Evolutionary conservation across 2,888 invertebrate species (phyloP).

Genomic region (Diplazon laetatorius): DNA sequence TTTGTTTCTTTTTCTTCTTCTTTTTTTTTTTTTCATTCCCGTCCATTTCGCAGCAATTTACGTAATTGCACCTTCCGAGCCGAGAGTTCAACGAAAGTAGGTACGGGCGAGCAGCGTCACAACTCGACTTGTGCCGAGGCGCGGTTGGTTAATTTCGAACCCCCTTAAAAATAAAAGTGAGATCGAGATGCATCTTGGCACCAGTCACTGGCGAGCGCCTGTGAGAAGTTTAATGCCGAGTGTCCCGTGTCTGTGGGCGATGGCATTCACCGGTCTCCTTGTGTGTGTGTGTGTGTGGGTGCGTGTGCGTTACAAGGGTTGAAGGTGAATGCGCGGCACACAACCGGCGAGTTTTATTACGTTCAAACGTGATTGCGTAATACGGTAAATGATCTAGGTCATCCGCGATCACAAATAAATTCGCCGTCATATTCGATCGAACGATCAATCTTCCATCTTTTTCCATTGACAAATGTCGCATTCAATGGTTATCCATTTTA

Average conservation of each 20-base stretch:
- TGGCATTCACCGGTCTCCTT: background rate
- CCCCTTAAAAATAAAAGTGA: constrained; percentile 49
- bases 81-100: constrained; percentile 32
- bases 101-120: constrained; percentile 18
- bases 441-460: background rate
- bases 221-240: constrained; percentile 25
- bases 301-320: constrained; percentile 7
- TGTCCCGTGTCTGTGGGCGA: constrained; percentile 5
- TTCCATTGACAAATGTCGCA: background rate
- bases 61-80: constrained; percentile 42
- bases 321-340: constrained; percentile 4
- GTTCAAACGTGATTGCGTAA: constrained; percentile 2
- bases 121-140: constrained; percentile 14
- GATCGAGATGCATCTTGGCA: constrained; percentile 23
- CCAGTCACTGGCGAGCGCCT: constrained; percentile 12
- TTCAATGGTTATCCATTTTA: background rate
- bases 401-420: background rate
- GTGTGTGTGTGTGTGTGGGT: too few species aligned
- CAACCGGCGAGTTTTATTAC: constrained; percentile 7
- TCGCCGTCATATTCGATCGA: too few species aligned
- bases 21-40: constrained; percentile 17
- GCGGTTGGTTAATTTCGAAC: constrained; percentile 42
- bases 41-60: constrained; percentile 44
- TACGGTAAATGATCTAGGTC: constrained; percentile 7
- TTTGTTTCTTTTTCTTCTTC: constrained; percentile 8